Evolutionary conservation across 2,888 invertebrate species (phyloP), one percentile per base, ranked within the genome.

Genomic region (Dynastes maya): DNA sequence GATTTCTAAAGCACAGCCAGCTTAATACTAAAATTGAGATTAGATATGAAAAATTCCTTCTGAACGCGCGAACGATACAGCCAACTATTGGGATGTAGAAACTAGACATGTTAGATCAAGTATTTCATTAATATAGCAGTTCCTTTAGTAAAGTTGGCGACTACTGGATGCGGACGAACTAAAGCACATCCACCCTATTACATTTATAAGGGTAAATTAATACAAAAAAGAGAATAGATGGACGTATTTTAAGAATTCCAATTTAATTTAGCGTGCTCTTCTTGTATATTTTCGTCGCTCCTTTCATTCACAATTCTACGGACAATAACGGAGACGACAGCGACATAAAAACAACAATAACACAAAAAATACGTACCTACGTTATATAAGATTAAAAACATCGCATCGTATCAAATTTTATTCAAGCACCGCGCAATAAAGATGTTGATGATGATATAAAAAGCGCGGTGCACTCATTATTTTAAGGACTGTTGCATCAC

Each of bases 401-500:
- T 61, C 40, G 72, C 61, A 11, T 49, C 22, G 61, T 72, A 72
- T 72, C 72, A 72, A 72, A 72, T 72, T 61, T 72, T 72, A 58
- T 40, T 72, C 72, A 61, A 72, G 72, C 72, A 72, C 71, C 40
- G 29, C 71, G 71, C 58, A 70, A 77, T 77, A 70, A 70, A 77
- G 77, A 77, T 77, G 70, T 63, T 70, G 71, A 71, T 71, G 77
- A 77, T 77, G 71, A 61, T 71, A 77, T 71, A 76, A 70, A 64
- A 71, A 70, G 68, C 76, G 68, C 76, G 58, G 67, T 67, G 67
- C 67, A 76, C 77, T 77, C 77, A 77, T 77, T 77, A 77, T 70
- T 63, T 77, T 70, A 70, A 63, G 71, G 63, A 77, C 71, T 77
- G 77, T 77, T 70, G 77, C 77, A 70, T 77, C 77, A 77, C 77